These are phyloP conservation scores for Chirona hameri DNA, from an alignment of 2,888 invertebrate species.

Conservation along the genomic window DNA sequence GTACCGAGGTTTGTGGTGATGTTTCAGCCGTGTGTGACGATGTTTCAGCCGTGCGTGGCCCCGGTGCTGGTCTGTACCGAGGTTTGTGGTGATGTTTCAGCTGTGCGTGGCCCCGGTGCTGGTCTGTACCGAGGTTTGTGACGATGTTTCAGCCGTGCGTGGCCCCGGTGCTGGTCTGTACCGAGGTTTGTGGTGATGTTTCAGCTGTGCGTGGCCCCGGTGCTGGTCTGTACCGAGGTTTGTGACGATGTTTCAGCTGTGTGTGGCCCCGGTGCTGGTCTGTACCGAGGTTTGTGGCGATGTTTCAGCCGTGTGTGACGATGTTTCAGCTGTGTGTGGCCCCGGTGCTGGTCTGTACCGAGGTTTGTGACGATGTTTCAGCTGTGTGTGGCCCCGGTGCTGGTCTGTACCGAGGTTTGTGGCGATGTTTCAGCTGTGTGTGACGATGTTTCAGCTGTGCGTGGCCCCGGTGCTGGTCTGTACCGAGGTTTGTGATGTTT, in stretches of 20 bases:
- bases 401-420: slow-evolving; percentile 76
- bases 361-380: slow-evolving; percentile 46
- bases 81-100: slow-evolving; percentile 53
- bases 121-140: background rate
- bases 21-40: too few relatives aligned
- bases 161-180: too few relatives aligned
- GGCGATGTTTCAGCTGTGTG: too few relatives aligned
- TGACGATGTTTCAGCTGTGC: too few relatives aligned
- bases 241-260: slow-evolving; percentile 42
- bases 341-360: too few relatives aligned
- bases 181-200: background rate
- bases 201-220: slow-evolving; percentile 76
- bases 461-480: background rate
- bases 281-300: background rate
- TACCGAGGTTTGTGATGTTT: background rate
- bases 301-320: background rate
- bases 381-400: slow-evolving; percentile 76
- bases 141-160: background rate
- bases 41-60: slow-evolving; percentile 67
- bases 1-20: too few relatives aligned
- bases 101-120: too few relatives aligned
- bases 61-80: slow-evolving; percentile 79
- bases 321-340: too few relatives aligned
- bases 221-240: slow-evolving; percentile 75
- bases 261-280: background rate